Percentiles rank a stretch among this genome's conserved stretches.
phyloP scores from a whole-genome alignment of 2,888 invertebrate species.

The Polymixis lichenea region DNA sequence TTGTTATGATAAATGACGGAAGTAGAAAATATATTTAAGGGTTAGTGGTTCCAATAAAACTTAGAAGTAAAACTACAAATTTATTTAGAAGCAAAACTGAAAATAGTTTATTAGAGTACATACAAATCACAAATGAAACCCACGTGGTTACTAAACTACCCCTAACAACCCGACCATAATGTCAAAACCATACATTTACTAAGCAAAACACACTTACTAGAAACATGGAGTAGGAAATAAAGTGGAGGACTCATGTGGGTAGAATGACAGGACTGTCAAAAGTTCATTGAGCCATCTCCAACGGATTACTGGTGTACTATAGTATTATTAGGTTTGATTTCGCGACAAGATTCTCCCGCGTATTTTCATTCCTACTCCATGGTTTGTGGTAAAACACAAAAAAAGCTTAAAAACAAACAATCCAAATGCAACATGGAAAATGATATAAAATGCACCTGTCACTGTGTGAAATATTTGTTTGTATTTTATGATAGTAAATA shows the following conservation, averaged over 20 bases:
- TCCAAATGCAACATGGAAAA: slow-evolving; percentile 34
- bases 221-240: slow-evolving; percentile 24
- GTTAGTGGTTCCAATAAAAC: slow-evolving; percentile 9
- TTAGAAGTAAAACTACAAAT: slow-evolving; percentile 54
- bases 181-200: slow-evolving; percentile 35
- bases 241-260: slow-evolving; percentile 20
- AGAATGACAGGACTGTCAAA: slow-evolving; percentile 11
- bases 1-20: background rate
- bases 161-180: slow-evolving; percentile 48
- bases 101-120: slow-evolving; percentile 51
- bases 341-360: background rate
- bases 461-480: slow-evolving; percentile 15
- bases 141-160: slow-evolving; percentile 46
- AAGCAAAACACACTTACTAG: slow-evolving; percentile 31
- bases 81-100: slow-evolving; percentile 64
- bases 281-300: slow-evolving; percentile 24
- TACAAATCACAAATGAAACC: slow-evolving; percentile 57
- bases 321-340: background rate
- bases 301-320: background rate
- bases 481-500: background rate
- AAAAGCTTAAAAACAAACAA: slow-evolving; percentile 37
- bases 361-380: slow-evolving; percentile 12
- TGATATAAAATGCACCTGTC: background rate
- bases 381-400: background rate
- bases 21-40: background rate